A percentile compares a stretch with the other conserved stretches of the same genome.
Conservation (phyloP, 2,888 invertebrate species). For the Nomada fabriciana region DNA sequence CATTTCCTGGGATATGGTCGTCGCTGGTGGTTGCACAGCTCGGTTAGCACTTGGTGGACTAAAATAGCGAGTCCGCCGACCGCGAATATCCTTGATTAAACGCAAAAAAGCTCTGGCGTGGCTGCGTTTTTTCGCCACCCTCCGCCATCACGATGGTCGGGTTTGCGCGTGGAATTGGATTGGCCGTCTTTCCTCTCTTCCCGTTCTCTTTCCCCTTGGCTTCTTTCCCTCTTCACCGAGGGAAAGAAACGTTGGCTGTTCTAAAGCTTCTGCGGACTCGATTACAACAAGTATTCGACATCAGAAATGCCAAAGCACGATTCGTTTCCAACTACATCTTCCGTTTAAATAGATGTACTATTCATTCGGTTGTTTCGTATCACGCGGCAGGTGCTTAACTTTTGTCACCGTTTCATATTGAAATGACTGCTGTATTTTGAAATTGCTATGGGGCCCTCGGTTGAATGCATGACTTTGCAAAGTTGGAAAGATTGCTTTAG, state of each 20-base stretch:
- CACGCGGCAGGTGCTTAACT: too few relatives aligned
- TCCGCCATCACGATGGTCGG: slow-evolving; percentile 73
- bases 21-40: slow-evolving; percentile 69
- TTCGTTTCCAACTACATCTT: slow-evolving; percentile 39
- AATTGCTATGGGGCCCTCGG: not conserved
- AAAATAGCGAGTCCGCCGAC: slow-evolving; percentile 78
- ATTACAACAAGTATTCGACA: slow-evolving; percentile 63
- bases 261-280: slow-evolving; percentile 66
- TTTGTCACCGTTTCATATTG: not conserved
- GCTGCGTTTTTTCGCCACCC: slow-evolving; percentile 72
- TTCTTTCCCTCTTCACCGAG: slow-evolving; percentile 35
- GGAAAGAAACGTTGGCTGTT: slow-evolving; percentile 64
- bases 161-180: slow-evolving; percentile 77
- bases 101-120: slow-evolving; percentile 77
- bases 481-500: slow-evolving; percentile 7
- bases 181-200: slow-evolving; percentile 68
- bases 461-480: slow-evolving; percentile 15
- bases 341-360: slow-evolving; percentile 53
- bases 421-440: not conserved
- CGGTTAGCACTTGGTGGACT: slow-evolving; percentile 71
- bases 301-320: slow-evolving; percentile 55
- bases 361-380: slow-evolving; percentile 10
- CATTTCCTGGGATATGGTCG: slow-evolving; percentile 67
- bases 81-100: slow-evolving; percentile 84
- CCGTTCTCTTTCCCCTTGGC: slow-evolving; percentile 46